Conservation (phyloP, 2,888 invertebrate genomes). For the Prenolepis imparis region DNA sequence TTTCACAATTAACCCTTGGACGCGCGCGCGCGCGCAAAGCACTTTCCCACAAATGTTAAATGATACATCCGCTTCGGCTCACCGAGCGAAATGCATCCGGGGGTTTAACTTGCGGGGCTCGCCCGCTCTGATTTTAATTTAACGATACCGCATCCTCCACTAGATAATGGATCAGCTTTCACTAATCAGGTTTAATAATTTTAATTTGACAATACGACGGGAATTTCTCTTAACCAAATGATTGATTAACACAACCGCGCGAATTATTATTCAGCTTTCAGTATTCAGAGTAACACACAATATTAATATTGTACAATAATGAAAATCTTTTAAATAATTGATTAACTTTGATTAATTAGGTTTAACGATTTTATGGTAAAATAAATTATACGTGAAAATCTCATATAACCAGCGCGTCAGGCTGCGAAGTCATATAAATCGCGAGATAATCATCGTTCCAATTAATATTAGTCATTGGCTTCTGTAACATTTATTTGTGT, state of each 20-base stretch:
- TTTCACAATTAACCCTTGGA: conserved; percentile 56
- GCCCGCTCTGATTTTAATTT: conserved; percentile 13
- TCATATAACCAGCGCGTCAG: conserved; percentile 10
- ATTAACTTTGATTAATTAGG: conserved; percentile 46
- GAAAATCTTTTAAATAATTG: conserved; percentile 33
- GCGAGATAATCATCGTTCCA: conserved; percentile 38
- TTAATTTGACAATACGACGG: background rate
- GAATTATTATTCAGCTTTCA: background rate
- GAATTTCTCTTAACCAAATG: conserved; percentile 1
- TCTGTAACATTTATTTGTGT: conserved; percentile 34
- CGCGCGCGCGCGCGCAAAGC: conserved; percentile 28
- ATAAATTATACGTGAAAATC: conserved; percentile 12
- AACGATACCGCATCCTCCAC: conserved; percentile 10
- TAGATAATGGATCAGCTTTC: conserved; percentile 10
- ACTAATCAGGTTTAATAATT: conserved; percentile 28
- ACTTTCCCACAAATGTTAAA: conserved; percentile 34
- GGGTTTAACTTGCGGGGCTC: background rate
- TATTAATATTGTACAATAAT: conserved; percentile 20
- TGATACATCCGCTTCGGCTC: conserved; percentile 25
- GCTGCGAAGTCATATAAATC: conserved; percentile 34
- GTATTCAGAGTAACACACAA: background rate
- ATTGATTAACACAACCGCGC: conserved; percentile 20
- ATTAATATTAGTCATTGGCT: conserved; percentile 49
- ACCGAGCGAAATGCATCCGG: background rate
- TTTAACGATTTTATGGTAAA: conserved; percentile 33